These are phyloP conservation scores for Xiphydria camelus DNA, from an alignment of 2,888 invertebrate genomes.

Conservation along the genomic window DNA sequence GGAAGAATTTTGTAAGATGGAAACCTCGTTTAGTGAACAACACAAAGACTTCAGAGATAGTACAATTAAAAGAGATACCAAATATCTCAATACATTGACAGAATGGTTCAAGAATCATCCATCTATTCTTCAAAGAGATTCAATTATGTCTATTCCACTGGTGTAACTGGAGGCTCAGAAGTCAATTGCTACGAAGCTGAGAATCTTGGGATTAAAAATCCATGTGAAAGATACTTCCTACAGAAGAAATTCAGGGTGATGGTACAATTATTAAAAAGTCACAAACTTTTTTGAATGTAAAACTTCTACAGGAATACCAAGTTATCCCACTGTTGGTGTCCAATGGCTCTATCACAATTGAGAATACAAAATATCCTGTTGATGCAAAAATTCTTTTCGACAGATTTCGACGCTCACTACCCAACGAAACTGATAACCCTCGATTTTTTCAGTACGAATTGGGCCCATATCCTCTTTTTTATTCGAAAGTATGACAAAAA, in stretches of 20 bases:
- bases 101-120: conserved; percentile 2
- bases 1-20: neutral
- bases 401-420: neutral
- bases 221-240: no score
- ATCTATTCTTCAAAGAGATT: neutral
- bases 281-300: neutral
- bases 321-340: neutral
- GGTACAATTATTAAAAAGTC: no score
- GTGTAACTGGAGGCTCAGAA: neutral
- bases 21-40: neutral
- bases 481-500: no score
- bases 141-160: conserved; percentile 1
- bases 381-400: conserved; percentile 4
- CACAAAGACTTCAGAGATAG: conserved; percentile 1
- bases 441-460: conserved; percentile 2
- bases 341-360: conserved; percentile 1
- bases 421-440: neutral
- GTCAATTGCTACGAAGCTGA: conserved; percentile 3
- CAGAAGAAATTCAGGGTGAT: no score
- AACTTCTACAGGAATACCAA: neutral
- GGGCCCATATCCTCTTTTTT: conserved; percentile 1
- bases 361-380: neutral
- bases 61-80: no score
- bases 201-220: neutral
- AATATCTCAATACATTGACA: no score